Base-by-base conservation (phyloP, 1,140 invertebrate genomes). In the Sycobia sp. region DNA sequence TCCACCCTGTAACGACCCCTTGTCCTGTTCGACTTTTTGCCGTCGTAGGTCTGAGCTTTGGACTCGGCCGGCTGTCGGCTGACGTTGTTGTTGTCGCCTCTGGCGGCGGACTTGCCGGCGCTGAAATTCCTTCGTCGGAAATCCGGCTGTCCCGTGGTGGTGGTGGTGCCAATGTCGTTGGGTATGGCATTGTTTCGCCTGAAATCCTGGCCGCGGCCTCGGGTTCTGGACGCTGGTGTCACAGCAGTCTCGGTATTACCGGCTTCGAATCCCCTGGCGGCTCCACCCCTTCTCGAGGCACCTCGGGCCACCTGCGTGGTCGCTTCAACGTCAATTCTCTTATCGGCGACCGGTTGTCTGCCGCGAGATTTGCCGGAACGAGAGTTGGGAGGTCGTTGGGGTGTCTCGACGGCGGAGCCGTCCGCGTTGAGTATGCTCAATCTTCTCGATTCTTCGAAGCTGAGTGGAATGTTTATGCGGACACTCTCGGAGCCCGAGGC, bases 401-500 rank as follows among this genome's bases (percentile, higher is more conserved):
- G 22, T 2, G 22, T 4, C 11, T 54, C 39, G 8, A 20, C 49
- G 11, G 16, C 7, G 10, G 46, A 29, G n/a, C n/a, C n/a, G n/a
- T n/a, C n/a, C n/a, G n/a, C n/a, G n/a, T 47, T 0, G 0, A 32
- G 29, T 38, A 25, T 22, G n/a, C 0, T 1, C 14, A 39, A 20
- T 27, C 11, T 61, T 20, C 10, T 51, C 0, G 25, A 34, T n/a
- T 43, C 36, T 32, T 51, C 38, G 14, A 41, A 63, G 16, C 41
- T 41, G 16, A 56, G 11, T 27, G 62, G 38, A 8, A 53, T 51
- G 27, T 64, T 64, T 4, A 53, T 44, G 11, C 22, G 54, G 8
- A 64, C 27, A 27, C 32, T 64, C 25, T 58, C 62, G 0, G 62
- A 64, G 9, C 54, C 47, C 13, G 47, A 53, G 0, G 46, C 39